Evolutionary conservation across 2,113 vertebrate genomes (phyloP).

Genomic region (Platycercus adscitus): DNA sequence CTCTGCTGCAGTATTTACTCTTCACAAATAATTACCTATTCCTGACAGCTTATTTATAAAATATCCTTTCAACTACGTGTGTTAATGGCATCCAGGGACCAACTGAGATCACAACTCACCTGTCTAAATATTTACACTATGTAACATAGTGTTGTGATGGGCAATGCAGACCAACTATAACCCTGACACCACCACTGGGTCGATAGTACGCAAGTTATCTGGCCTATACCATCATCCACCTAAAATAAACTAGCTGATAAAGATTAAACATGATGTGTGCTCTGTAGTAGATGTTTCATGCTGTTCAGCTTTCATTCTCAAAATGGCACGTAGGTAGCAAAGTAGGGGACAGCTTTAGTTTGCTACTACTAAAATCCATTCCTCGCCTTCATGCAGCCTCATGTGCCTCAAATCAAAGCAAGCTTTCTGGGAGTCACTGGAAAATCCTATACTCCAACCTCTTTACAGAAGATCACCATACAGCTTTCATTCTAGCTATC

Average conservation of each 20-base stretch:
- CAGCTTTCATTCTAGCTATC: background rate
- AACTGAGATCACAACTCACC: background rate
- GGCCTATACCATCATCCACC: background rate
- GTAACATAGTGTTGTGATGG: background rate
- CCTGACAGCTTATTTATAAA: background rate
- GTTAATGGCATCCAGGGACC: background rate
- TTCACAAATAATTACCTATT: background rate
- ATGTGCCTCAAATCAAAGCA: background rate
- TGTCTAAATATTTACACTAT: background rate
- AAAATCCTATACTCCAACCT: background rate
- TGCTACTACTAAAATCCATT: background rate
- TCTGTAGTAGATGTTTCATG: background rate
- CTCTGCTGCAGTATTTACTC: background rate
- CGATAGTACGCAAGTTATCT: background rate
- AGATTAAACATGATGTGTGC: background rate
- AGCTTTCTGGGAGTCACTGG: background rate
- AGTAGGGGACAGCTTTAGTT: background rate
- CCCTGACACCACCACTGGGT: background rate
- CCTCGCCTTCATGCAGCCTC: background rate
- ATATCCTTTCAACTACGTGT: background rate
- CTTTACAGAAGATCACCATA: background rate
- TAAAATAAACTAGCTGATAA: background rate
- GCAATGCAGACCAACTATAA: background rate
- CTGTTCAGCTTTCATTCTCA: background rate
- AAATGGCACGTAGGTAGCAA: background rate